Base-by-base conservation (phyloP, 2,113 vertebrate genomes). In the Nothoprocta perdicaria region DNA sequence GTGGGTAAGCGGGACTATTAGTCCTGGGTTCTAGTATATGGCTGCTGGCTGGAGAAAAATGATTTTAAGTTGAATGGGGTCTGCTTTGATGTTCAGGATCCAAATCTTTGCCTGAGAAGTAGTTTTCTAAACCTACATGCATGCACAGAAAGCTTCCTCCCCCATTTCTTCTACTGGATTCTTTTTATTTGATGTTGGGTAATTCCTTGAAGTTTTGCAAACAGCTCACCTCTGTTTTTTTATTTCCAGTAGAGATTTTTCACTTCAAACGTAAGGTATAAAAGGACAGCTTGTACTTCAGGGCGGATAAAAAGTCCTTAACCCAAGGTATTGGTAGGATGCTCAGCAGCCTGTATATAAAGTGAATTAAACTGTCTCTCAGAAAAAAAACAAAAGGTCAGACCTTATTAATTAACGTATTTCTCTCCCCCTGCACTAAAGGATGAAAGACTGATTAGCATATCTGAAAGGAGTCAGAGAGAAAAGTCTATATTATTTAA, bases 161-260 rank as follows among this genome's bases (percentile, higher is more conserved):
- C 6, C 2, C 22, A 40, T 41, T 6, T 89, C 46, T 82, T 86
- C 57, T 40, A 84, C 50, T 52, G 73, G 85, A 33, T 26, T 89
- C 45, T 57, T 82, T 9, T 1, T 1, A 4, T 43, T 52, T 0
- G 2, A 35, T 50, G 27, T 26, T 0, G 0, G 12, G 6, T 24
- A 87, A 13, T 13, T 80, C 50, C 50, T 29, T 35, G 15, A 58
- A 4, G 0, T 90, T 86, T 90, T 60, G 50, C 48, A 69, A 90
- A 79, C 18, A n/a, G 15, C 19, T 84, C 0, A 2, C 21, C 21
- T 83, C 86, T 77, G 41, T 14, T 23, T 80, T 38, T 83, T 87
- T 14, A 18, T 58, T 88, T 57, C 55, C 60, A 85, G 50, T 8
- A 35, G n/a, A 87, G 24, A 93, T 80, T 71, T 84, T 92, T 85